phyloP scores from a whole-genome alignment of 2,888 invertebrate species.

The Lasioglossum pauxillum region DNA sequence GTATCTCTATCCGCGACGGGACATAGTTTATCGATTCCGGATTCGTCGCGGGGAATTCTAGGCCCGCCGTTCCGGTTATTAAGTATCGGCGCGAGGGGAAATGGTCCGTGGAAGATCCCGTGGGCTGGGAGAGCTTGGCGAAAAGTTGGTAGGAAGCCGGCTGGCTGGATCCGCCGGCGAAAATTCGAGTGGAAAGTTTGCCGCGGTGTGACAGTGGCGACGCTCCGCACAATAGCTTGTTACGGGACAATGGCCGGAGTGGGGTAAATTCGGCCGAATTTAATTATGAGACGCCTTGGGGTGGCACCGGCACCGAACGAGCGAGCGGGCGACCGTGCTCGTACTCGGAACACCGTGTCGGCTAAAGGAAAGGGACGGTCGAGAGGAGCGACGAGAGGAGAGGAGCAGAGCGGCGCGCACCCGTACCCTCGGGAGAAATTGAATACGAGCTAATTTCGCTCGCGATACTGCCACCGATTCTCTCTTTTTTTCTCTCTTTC shows the following conservation, averaged over 20 bases:
- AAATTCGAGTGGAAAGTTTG: slow-evolving; percentile 76
- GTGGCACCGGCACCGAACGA: slow-evolving; percentile 67
- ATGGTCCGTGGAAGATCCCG: slow-evolving; percentile 1
- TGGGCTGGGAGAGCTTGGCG: background rate
- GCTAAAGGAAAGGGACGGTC: slow-evolving; percentile 67
- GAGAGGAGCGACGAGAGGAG: background rate
- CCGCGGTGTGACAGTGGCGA: slow-evolving; percentile 75
- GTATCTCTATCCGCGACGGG: slow-evolving; percentile 30
- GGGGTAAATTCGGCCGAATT: slow-evolving; percentile 84
- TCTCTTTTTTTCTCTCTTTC: slow-evolving; percentile 34
- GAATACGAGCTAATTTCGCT: slow-evolving; percentile 84
- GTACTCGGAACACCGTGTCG: slow-evolving; percentile 51
- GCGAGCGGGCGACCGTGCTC: slow-evolving; percentile 66
- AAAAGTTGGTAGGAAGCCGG: background rate
- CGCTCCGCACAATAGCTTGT: slow-evolving; percentile 83
- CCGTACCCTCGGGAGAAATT: slow-evolving; percentile 81
- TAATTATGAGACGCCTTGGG: slow-evolving; percentile 84
- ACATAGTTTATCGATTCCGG: slow-evolving; percentile 57
- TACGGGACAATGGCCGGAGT: slow-evolving; percentile 82
- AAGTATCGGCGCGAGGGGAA: slow-evolving; percentile 25
- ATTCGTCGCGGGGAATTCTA: slow-evolving; percentile 44
- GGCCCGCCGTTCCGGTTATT: slow-evolving; percentile 35
- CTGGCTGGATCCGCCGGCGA: slow-evolving; percentile 41
- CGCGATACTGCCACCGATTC: slow-evolving; percentile 74
- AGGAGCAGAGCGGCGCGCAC: slow-evolving; percentile 5